Percentiles rank a stretch among this genome's conserved stretches.
These are phyloP conservation scores for Ramazzottius varieornatus DNA, from an alignment of 2,888 invertebrate genomes.

Conservation along the genomic window DNA sequence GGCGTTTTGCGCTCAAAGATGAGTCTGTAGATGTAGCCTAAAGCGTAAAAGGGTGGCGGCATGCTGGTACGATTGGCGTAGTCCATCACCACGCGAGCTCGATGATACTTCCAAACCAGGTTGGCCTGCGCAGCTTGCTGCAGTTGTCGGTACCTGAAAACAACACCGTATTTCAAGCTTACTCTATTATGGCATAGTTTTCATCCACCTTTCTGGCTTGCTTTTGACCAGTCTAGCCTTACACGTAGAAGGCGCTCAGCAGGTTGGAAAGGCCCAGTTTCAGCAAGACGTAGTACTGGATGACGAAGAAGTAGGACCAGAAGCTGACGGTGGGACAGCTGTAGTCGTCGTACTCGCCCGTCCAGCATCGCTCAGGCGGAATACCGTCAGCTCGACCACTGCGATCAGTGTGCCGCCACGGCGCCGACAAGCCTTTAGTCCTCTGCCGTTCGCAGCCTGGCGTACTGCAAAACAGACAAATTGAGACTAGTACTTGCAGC, in stretches of 20 bases:
- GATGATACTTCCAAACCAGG: neutral
- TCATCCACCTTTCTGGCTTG: neutral
- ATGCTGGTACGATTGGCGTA: neutral
- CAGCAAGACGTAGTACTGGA: neutral
- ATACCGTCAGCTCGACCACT: neutral
- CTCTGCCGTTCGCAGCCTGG: neutral
- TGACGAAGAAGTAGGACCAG: slow-evolving; percentile 3
- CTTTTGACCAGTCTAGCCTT: no score
- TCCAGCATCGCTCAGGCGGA: neutral
- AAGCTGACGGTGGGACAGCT: neutral
- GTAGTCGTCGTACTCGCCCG: slow-evolving; percentile 2
- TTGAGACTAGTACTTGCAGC: no score
- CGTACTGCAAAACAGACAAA: no score
- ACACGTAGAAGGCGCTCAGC: neutral
- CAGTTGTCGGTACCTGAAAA: neutral
- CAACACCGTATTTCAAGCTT: neutral
- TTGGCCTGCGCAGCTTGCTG: neutral
- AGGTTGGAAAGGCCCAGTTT: neutral
- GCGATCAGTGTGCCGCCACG: neutral
- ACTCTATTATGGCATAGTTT: neutral
- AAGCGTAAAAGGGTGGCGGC: neutral
- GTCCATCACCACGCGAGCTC: neutral
- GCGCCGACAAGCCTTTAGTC: neutral
- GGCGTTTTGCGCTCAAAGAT: neutral
- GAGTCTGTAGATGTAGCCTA: neutral